Evolutionary conservation across 2,113 vertebrate genomes (phyloP).

Genomic region (Dasyornis broadbenti): DNA sequence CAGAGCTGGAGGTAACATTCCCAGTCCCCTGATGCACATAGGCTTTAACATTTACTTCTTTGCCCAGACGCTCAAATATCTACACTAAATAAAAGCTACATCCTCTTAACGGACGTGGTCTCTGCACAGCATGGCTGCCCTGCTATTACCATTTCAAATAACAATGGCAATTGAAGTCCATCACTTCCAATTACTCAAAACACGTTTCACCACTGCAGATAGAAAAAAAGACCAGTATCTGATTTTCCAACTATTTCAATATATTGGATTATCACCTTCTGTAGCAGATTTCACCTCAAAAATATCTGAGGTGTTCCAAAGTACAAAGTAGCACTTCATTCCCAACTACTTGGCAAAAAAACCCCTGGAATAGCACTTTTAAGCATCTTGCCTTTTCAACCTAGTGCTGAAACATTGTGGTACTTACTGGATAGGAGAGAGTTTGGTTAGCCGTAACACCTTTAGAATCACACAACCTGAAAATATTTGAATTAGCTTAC

Average conservation of each 20-base stretch:
- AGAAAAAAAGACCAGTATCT: neutral
- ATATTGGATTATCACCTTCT: neutral
- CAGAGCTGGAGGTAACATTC: neutral
- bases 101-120: neutral
- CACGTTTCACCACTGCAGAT: neutral
- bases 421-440: neutral
- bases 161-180: neutral
- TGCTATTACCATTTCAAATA: neutral
- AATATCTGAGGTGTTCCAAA: neutral
- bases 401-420: neutral
- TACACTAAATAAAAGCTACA: neutral
- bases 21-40: accelerated
- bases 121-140: neutral
- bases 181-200: neutral
- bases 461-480: neutral
- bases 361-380: neutral
- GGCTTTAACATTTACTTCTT: neutral
- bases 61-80: neutral
- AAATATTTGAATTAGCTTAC: neutral
- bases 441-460: neutral
- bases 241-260: neutral
- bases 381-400: neutral
- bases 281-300: neutral
- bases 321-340: neutral
- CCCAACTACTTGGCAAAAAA: neutral